Evolutionary conservation across 1,140 invertebrate genomes (phyloP).

Genomic region (Homalodisca vitripennis): DNA sequence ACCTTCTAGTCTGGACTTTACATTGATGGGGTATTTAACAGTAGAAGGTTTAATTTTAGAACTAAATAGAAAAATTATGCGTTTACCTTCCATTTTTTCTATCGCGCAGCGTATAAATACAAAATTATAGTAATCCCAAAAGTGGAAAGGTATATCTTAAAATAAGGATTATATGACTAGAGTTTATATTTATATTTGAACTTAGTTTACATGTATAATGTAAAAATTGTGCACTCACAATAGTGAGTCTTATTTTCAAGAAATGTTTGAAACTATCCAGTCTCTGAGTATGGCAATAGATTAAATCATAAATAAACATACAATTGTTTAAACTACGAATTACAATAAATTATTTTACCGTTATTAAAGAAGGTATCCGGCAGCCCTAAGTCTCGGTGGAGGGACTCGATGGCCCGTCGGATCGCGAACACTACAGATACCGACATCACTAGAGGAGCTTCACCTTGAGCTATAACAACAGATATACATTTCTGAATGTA

Average conservation of each 20-base stretch:
- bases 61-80: no score
- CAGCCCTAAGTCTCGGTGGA: constrained; percentile 51
- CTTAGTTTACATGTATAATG: background rate
- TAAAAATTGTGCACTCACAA: background rate
- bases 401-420: constrained; percentile 65
- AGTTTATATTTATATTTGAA: background rate
- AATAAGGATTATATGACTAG: background rate
- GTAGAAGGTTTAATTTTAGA: no score
- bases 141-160: no score
- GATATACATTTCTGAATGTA: no score
- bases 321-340: background rate
- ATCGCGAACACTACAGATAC: constrained; percentile 65
- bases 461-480: constrained; percentile 76
- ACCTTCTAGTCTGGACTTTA: no score
- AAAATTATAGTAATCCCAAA: no score
- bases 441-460: constrained; percentile 72
- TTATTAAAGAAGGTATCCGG: background rate
- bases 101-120: no score
- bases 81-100: no score
- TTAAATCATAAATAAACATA: background rate
- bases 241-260: background rate
- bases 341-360: background rate
- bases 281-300: background rate
- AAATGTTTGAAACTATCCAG: background rate
- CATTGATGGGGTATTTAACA: no score